These are phyloP conservation scores for Protosalanx chinensis DNA, from an alignment of 2,797 vertebrate species.

Conservation along the genomic window DNA sequence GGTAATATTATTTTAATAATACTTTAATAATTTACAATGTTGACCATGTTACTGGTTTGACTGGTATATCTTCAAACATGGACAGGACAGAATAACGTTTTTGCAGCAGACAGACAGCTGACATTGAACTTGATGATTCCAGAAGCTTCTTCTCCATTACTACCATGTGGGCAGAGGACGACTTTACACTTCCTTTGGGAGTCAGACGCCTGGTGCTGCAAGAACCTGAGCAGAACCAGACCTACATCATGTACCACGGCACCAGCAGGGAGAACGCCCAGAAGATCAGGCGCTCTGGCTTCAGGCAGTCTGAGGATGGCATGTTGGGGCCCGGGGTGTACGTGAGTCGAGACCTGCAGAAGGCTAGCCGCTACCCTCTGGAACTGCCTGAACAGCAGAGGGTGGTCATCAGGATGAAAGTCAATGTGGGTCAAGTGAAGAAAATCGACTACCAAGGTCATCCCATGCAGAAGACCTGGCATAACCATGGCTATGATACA, in stretches of 20 bases:
- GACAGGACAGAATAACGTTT: too few relatives aligned
- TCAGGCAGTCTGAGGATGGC: slow-evolving; percentile 1
- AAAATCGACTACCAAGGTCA: slow-evolving; percentile 40
- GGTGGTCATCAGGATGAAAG: slow-evolving; percentile 49
- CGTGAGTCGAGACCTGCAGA: slow-evolving; percentile 66
- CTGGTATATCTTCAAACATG: too few relatives aligned
- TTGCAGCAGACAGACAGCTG: background rate
- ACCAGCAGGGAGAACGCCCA: slow-evolving; percentile 22
- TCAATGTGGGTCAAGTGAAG: slow-evolving; percentile 62
- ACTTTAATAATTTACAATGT: too few relatives aligned
- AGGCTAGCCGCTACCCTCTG: slow-evolving; percentile 60
- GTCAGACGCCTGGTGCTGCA: background rate
- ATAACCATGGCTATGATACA: slow-evolving; percentile 32
- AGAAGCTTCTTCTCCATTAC: background rate
- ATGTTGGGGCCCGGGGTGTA: slow-evolving; percentile 62
- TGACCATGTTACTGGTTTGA: too few relatives aligned
- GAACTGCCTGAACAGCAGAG: accelerated
- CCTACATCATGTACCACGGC: slow-evolving; percentile 69
- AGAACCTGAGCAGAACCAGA: background rate
- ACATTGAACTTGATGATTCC: background rate
- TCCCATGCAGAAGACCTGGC: slow-evolving; percentile 53
- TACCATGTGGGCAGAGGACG: slow-evolving; percentile 43
- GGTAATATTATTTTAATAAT: too few relatives aligned
- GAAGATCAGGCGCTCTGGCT: slow-evolving; percentile 15
- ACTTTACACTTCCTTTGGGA: slow-evolving; percentile 13